Conservation (phyloP, 2,888 invertebrate species). For the Hydrotaea diabolus region DNA sequence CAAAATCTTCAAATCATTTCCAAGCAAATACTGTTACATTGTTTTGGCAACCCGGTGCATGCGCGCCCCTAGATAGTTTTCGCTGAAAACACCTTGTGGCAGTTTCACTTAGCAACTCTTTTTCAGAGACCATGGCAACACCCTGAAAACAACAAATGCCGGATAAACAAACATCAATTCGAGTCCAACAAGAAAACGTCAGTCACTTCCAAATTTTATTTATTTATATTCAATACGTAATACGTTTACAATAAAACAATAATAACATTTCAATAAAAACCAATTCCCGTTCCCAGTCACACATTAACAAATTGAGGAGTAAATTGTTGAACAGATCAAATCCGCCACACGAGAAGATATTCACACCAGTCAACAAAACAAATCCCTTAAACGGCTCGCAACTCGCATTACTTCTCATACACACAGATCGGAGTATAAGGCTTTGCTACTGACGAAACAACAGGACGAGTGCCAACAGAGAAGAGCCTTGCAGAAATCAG, state of each 20-base stretch:
- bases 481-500: constrained; percentile 19
- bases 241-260: neutral
- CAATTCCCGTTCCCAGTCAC: too few relatives aligned
- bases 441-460: neutral
- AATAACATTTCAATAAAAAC: constrained; percentile 11
- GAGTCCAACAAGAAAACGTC: neutral
- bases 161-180: neutral
- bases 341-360: constrained; percentile 25
- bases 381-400: constrained; percentile 16
- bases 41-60: too few relatives aligned
- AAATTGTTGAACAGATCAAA: neutral
- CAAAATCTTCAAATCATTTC: too few relatives aligned
- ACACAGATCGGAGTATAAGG: neutral
- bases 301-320: constrained; percentile 23
- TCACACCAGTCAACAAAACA: constrained; percentile 21
- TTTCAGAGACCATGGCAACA: neutral
- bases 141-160: neutral
- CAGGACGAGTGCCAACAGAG: neutral
- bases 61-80: neutral
- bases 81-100: too few relatives aligned
- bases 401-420: neutral
- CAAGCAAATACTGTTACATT: too few relatives aligned
- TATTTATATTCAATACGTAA: constrained; percentile 12
- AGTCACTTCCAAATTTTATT: neutral
- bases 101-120: neutral